Percentiles rank a stretch among this genome's conserved stretches.
phyloP scores from a whole-genome alignment of 1,140 invertebrate genomes.

The Anastatus disparis region DNA sequence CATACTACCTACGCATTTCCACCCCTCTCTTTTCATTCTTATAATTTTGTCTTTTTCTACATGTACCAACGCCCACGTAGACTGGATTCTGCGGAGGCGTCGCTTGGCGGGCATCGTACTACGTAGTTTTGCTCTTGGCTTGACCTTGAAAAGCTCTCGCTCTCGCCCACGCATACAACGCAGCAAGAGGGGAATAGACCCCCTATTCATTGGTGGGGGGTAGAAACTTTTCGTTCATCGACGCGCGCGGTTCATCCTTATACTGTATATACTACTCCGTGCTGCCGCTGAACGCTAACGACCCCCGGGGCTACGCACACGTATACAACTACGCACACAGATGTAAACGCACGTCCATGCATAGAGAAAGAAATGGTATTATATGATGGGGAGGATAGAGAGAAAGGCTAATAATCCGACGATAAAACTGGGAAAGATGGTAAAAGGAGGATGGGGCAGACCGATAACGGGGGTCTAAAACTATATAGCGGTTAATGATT shows the following conservation, averaged over 20 bases:
- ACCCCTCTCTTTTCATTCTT: no score
- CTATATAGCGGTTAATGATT: no score
- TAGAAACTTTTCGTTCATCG: slow-evolving; percentile 4
- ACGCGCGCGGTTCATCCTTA: background rate
- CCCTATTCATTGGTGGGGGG: background rate
- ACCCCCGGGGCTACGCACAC: background rate
- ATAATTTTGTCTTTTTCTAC: no score
- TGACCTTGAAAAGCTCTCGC: slow-evolving; percentile 44
- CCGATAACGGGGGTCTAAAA: no score
- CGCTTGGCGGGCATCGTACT: slow-evolving; percentile 21
- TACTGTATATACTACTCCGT: background rate
- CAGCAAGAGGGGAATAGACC: background rate
- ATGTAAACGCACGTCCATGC: no score
- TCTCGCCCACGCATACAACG: background rate
- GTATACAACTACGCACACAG: no score
- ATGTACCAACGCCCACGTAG: slow-evolving; percentile 2
- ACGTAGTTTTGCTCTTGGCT: slow-evolving; percentile 41
- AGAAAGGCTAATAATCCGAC: background rate
- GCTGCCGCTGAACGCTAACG: background rate
- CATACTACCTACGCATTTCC: background rate
- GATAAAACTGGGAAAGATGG: slow-evolving; percentile 21
- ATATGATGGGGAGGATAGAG: no score
- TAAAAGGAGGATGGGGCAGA: no score
- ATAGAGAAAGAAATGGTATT: no score
- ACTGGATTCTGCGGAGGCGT: background rate